Base-by-base conservation (phyloP, 2,113 vertebrate genomes). In the Acanthisitta chloris region DNA sequence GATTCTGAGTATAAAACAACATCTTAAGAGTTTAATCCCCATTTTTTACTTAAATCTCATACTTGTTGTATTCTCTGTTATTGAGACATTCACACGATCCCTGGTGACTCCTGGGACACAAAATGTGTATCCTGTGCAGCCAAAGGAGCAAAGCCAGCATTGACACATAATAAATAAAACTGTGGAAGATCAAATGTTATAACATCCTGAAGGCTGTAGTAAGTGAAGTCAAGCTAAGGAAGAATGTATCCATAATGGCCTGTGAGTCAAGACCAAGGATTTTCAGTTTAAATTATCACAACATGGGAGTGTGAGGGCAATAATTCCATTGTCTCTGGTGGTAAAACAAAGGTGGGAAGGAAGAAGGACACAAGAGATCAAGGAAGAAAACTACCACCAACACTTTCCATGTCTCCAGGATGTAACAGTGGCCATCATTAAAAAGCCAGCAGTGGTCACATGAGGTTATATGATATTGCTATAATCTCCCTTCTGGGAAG, bases 151-250 rank as follows among this genome's bases (percentile, higher is more conserved):
- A 95, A 71, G 90, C 92, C 93, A 96, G 80, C 31, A 59, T 31
- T 92, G 79, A 74, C 84, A 94, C 94, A 42, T 88, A 86, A 96
- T 96, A 96, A 96, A 96, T 93, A 90, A 96, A 95, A 83, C 24
- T 29, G 57, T 80, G 55, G 79, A 90, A 90, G 74, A 95, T 92
- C n/a, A 90, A 87, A 92, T 91, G 65, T 90, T 96, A 61, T 52
- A 94, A 73, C n/a, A 91, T 90, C 74, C 46, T 86, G 90, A 83
- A 70, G 92, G 38, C 23, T 83, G 24, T 62, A 93, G 43, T 86
- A 83, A 96, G 42, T 55, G 55, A 86, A 91, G 58, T 91, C 54
- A 96, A 42, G 24, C 54, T 82, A 57, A 49, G 49, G 42, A 88
- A 52, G 43, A 78, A 74, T 26, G 31, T 43, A 73, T 58, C 40